phyloP scores from a whole-genome alignment of 1,140 invertebrate species.

The Pemphigus obesinymphae region DNA sequence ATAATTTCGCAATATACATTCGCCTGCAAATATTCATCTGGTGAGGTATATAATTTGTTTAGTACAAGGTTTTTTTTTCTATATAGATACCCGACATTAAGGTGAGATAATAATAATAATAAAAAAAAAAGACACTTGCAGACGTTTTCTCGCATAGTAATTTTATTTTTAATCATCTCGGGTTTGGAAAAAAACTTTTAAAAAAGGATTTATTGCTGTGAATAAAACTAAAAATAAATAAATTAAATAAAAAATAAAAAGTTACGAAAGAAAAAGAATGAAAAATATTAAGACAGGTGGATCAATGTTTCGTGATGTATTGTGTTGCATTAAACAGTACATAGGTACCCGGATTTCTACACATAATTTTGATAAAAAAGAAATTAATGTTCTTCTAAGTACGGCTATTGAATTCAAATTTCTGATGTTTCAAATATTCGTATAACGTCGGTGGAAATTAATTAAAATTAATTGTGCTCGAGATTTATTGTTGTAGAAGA shows the following conservation, averaged over 20 bases:
- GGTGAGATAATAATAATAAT: constrained; percentile 23
- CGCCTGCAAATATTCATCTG: background rate
- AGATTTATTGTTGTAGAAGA: background rate
- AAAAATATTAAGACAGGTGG: constrained; percentile 14
- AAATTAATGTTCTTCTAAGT: background rate
- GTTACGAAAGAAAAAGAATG: background rate
- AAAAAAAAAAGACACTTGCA: background rate
- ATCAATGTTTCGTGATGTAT: constrained; percentile 10
- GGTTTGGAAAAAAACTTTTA: constrained; percentile 7
- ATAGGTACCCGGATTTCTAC: background rate
- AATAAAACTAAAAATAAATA: background rate
- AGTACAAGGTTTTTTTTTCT: background rate
- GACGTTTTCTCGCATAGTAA: constrained; percentile 24
- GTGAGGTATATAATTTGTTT: constrained; percentile 4
- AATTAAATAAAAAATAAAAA: background rate
- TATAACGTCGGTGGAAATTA: background rate
- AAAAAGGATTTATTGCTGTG: constrained; percentile 12
- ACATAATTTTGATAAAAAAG: background rate
- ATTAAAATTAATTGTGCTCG: background rate
- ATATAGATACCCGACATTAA: constrained; percentile 3
- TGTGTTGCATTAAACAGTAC: background rate
- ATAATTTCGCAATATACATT: background rate
- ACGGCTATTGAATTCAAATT: background rate
- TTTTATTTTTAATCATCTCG: constrained; percentile 22
- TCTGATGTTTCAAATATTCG: background rate